phyloP scores from a whole-genome alignment of 2,113 vertebrate species.

The Galeopterus variegatus region DNA sequence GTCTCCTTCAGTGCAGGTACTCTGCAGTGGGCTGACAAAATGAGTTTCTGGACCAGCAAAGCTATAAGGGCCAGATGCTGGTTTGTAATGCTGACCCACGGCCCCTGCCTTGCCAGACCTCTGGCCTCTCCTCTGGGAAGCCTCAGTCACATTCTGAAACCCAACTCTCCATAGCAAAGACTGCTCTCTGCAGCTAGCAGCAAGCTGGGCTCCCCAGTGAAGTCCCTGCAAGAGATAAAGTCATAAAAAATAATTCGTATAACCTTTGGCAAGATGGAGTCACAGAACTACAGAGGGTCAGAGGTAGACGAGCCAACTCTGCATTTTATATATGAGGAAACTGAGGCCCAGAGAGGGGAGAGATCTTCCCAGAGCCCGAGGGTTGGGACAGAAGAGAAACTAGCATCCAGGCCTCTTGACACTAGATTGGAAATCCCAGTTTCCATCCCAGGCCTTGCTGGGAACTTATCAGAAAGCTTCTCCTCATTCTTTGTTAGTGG shows the following conservation, averaged over 20 bases:
- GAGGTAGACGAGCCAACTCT: not conserved
- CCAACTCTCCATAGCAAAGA: not conserved
- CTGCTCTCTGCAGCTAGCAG: not conserved
- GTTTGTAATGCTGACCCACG: not conserved
- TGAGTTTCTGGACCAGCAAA: slow-evolving; percentile 8
- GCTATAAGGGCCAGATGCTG: not conserved
- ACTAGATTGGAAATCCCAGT: not conserved
- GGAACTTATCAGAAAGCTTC: not conserved
- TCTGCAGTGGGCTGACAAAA: not conserved
- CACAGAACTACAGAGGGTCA: not conserved
- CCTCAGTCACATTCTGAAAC: not conserved
- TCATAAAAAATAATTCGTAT: not conserved
- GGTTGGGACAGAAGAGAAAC: not conserved
- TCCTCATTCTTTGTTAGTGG: not conserved
- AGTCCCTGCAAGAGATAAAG: not conserved
- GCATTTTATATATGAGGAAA: not conserved
- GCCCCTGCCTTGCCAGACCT: not conserved
- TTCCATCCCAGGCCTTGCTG: not conserved
- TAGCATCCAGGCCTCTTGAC: not conserved
- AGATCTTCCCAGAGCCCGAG: not conserved
- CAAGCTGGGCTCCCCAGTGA: not conserved
- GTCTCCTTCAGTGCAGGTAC: not conserved
- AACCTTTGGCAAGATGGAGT: not conserved
- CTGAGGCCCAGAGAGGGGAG: not conserved
- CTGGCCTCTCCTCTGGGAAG: not conserved